Percentiles rank a stretch among this genome's conserved stretches.
phyloP scores from a whole-genome alignment of 1,140 invertebrate genomes.

The Vanessa tameamea region DNA sequence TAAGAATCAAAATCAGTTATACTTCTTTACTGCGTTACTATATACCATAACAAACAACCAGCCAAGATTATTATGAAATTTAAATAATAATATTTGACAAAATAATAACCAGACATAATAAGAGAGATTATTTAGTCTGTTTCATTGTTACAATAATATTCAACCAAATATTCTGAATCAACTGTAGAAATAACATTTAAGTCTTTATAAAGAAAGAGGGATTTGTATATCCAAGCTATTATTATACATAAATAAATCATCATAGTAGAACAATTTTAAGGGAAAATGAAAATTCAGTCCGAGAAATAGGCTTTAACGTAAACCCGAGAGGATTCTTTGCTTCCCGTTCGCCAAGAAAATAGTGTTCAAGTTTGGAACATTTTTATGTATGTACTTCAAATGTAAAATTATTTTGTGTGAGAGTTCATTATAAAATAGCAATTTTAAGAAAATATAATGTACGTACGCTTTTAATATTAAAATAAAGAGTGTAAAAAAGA shows the following conservation, averaged over 20 bases:
- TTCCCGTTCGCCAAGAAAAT: neutral
- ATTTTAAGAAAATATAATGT: too few relatives aligned
- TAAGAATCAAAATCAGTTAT: too few relatives aligned
- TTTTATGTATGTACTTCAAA: neutral
- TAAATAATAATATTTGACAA: too few relatives aligned
- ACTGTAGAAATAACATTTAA: neutral
- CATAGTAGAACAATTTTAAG: neutral
- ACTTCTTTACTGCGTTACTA: too few relatives aligned
- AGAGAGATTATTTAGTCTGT: too few relatives aligned
- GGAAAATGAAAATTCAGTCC: neutral
- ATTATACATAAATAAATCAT: conserved; percentile 23
- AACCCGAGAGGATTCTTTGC: conserved; percentile 3
- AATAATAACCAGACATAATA: too few relatives aligned
- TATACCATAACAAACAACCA: too few relatives aligned
- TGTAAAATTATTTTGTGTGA: neutral
- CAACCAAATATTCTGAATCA: too few relatives aligned
- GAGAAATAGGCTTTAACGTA: conserved; percentile 2
- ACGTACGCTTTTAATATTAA: too few relatives aligned
- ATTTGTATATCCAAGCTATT: neutral
- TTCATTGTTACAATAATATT: too few relatives aligned
- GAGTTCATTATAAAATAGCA: neutral
- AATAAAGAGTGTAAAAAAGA: too few relatives aligned
- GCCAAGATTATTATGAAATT: too few relatives aligned
- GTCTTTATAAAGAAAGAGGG: neutral
- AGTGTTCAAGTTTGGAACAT: neutral